Conservation (phyloP, 2,888 invertebrate species). For the Drosophila tanythrix region DNA sequence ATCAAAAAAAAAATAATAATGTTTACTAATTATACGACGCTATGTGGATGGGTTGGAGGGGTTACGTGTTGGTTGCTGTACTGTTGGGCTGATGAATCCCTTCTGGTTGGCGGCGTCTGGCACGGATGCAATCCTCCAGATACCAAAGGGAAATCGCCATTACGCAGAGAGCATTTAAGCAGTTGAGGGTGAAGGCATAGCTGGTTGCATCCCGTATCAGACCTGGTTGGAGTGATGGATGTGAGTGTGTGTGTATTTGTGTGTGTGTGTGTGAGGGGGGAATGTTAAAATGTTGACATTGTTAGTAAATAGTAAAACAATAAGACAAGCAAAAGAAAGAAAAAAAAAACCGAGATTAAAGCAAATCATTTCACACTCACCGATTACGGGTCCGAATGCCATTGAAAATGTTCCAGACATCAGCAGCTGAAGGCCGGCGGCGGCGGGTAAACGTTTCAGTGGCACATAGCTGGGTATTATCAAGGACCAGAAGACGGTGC, state of each 20-base stretch:
- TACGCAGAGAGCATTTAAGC: conserved; percentile 88
- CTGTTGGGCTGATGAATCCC: conserved; percentile 11
- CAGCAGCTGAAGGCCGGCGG: conserved; percentile 89
- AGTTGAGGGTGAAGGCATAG: conserved; percentile 88
- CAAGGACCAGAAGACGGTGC: conserved; percentile 90
- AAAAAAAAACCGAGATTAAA: neutral
- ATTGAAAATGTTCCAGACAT: conserved; percentile 88
- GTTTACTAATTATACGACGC: conserved; percentile 50
- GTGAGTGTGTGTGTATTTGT: no score
- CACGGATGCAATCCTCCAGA: conserved; percentile 84
- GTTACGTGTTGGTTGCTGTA: neutral
- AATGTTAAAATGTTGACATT: neutral
- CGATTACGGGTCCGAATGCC: conserved; percentile 88
- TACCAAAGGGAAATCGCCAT: conserved; percentile 88
- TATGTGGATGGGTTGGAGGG: conserved; percentile 19
- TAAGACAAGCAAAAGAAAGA: neutral
- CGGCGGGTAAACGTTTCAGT: conserved; percentile 89
- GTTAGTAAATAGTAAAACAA: neutral
- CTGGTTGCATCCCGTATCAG: conserved; percentile 88
- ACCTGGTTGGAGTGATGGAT: conserved; percentile 84
- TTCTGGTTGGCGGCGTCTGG: conserved; percentile 39
- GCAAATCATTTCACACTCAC: conserved; percentile 83
- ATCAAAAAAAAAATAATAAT: conserved; percentile 45
- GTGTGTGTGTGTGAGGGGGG: neutral
- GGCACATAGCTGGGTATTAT: conserved; percentile 90